Conservation (phyloP, 2,888 invertebrate genomes). For the Malachius bipustulatus region DNA sequence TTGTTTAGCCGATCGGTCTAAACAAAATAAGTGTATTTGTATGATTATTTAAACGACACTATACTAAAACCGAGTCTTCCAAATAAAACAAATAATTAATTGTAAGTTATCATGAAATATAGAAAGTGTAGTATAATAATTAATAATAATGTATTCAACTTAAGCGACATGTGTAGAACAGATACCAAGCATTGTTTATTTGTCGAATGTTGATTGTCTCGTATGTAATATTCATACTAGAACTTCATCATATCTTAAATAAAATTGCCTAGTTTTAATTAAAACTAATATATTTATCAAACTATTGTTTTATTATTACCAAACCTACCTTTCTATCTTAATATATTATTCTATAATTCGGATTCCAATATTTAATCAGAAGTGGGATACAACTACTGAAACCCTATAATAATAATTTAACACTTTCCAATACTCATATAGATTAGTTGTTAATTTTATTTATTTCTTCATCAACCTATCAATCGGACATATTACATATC, state of each 20-base stretch:
- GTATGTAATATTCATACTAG: slow-evolving; percentile 35
- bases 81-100: slow-evolving; percentile 40
- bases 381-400: no score
- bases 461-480: no score
- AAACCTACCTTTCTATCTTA: no score
- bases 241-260: slow-evolving; percentile 33
- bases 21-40: slow-evolving; percentile 7
- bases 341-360: no score
- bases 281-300: slow-evolving; percentile 18
- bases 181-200: slow-evolving; percentile 32
- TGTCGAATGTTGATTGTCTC: slow-evolving; percentile 36
- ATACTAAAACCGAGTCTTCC: slow-evolving; percentile 40
- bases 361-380: no score
- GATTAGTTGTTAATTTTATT: no score
- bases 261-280: slow-evolving; percentile 37
- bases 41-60: slow-evolving; percentile 24
- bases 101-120: slow-evolving; percentile 31
- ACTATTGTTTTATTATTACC: not conserved
- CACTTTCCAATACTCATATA: no score
- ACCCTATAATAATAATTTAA: no score
- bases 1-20: slow-evolving; percentile 18
- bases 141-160: slow-evolving; percentile 28
- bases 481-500: no score
- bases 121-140: slow-evolving; percentile 20
- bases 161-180: slow-evolving; percentile 32